phyloP scores from a whole-genome alignment of 2,888 invertebrate genomes.

The Protodeltote pygarga region DNA sequence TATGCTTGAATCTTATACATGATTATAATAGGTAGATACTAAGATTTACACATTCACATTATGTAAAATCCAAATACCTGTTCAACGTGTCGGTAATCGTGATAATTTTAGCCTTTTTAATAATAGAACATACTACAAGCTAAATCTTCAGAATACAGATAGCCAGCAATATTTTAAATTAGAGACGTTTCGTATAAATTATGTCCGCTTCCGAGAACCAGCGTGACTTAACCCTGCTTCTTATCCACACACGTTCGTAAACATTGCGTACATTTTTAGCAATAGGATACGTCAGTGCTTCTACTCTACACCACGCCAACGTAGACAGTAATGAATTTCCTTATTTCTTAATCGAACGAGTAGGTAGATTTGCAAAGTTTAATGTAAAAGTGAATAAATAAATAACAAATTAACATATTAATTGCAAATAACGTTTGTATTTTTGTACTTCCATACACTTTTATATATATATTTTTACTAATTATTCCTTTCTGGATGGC shows the following conservation, averaged over 20 bases:
- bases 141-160: constrained; percentile 21
- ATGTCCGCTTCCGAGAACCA: constrained; percentile 48
- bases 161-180: constrained; percentile 27
- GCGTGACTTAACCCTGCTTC: constrained; percentile 44
- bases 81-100: not conserved
- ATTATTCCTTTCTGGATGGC: too few relatives aligned
- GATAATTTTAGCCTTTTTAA: constrained; percentile 14
- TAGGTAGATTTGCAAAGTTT: not conserved
- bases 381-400: not conserved
- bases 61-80: not conserved
- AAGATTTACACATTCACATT: too few relatives aligned
- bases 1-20: too few relatives aligned
- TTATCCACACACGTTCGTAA: constrained; percentile 37
- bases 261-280: constrained; percentile 45
- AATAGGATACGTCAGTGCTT: constrained; percentile 33
- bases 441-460: too few relatives aligned
- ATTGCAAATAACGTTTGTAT: too few relatives aligned
- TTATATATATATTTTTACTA: too few relatives aligned
- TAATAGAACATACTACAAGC: constrained; percentile 22
- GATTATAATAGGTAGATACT: too few relatives aligned
- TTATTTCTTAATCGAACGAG: constrained; percentile 5
- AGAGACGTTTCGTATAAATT: constrained; percentile 32
- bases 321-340: constrained; percentile 31
- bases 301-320: constrained; percentile 17
- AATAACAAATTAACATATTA: not conserved